A percentile compares a stretch with the other conserved stretches of the same genome.
These are phyloP conservation scores for Shargacucullia verbasci DNA, from an alignment of 2,888 invertebrate genomes.

Conservation along the genomic window DNA sequence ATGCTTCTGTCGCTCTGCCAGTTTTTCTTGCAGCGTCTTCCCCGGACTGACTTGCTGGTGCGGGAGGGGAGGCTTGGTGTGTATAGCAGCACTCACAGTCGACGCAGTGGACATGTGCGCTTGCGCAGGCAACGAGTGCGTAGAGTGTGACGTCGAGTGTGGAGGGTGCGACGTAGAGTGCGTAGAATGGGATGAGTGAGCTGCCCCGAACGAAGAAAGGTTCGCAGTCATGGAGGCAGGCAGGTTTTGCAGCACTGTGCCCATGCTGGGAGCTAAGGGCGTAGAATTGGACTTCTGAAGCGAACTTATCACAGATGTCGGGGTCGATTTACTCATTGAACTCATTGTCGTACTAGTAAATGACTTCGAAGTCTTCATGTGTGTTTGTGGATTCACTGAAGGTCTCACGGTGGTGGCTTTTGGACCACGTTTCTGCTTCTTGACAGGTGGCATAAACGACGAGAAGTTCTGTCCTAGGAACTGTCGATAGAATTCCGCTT, in stretches of 20 bases:
- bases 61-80: conserved; percentile 77
- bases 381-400: conserved; percentile 50
- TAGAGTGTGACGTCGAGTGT: conserved; percentile 16
- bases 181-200: conserved; percentile 29
- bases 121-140: conserved; percentile 63
- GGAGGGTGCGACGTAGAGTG: conserved; percentile 15
- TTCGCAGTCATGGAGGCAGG: conserved; percentile 80
- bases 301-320: conserved; percentile 63
- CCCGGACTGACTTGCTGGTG: conserved; percentile 87
- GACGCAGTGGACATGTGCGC: conserved; percentile 77
- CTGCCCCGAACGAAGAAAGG: conserved; percentile 64
- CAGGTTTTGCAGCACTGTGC: conserved; percentile 76
- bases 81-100: conserved; percentile 68
- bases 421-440: conserved; percentile 81
- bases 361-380: conserved; percentile 66
- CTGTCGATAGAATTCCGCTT: conserved; percentile 83
- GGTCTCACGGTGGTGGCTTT: conserved; percentile 60
- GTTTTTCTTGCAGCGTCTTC: conserved; percentile 91
- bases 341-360: conserved; percentile 42
- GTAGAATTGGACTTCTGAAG: conserved; percentile 69
- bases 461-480: conserved; percentile 76
- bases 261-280: conserved; percentile 77
- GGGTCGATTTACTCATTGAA: conserved; percentile 59
- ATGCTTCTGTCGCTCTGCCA: conserved; percentile 90
- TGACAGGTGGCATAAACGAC: conserved; percentile 74